A percentile compares a stretch with the other conserved stretches of the same genome.
Conservation (phyloP, 2,888 invertebrate genomes). For the Zygothrica quintamaculata region DNA sequence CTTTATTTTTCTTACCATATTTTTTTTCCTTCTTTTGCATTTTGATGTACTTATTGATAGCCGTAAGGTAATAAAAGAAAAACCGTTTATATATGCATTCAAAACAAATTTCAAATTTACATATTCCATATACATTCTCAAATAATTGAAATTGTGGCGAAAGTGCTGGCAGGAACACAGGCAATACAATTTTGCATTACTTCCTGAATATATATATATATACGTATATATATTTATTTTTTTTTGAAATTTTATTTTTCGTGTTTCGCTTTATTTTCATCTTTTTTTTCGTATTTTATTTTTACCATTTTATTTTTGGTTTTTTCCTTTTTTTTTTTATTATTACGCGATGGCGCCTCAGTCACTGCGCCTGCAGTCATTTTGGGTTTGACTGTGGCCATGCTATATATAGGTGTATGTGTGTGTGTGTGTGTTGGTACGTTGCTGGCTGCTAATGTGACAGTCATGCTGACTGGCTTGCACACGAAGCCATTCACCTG, state of each 20-base stretch:
- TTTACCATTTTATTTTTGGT: slow-evolving; percentile 22
- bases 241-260: neutral
- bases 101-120: slow-evolving; percentile 18
- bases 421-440: slow-evolving; percentile 11
- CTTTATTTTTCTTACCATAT: slow-evolving; percentile 1
- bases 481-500: slow-evolving; percentile 63
- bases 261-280: slow-evolving; percentile 13
- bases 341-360: slow-evolving; percentile 68
- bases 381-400: slow-evolving; percentile 33
- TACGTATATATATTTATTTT: slow-evolving; percentile 13
- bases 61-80: neutral
- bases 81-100: slow-evolving; percentile 3
- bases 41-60: slow-evolving; percentile 3
- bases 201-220: slow-evolving; percentile 25
- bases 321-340: slow-evolving; percentile 67
- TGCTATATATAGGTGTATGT: slow-evolving; percentile 8
- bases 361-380: slow-evolving; percentile 73
- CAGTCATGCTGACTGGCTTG: slow-evolving; percentile 76
- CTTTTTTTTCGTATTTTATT: slow-evolving; percentile 7
- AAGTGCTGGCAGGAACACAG: slow-evolving; percentile 38
- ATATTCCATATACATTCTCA: slow-evolving; percentile 18
- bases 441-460: slow-evolving; percentile 70
- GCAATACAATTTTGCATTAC: slow-evolving; percentile 41
- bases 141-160: slow-evolving; percentile 49
- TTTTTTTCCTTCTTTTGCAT: neutral